Percentiles rank a stretch among this genome's conserved stretches.
Evolutionary conservation across 2,113 vertebrate genomes (phyloP).

Genomic region (Pseudopipra pipra): DNA sequence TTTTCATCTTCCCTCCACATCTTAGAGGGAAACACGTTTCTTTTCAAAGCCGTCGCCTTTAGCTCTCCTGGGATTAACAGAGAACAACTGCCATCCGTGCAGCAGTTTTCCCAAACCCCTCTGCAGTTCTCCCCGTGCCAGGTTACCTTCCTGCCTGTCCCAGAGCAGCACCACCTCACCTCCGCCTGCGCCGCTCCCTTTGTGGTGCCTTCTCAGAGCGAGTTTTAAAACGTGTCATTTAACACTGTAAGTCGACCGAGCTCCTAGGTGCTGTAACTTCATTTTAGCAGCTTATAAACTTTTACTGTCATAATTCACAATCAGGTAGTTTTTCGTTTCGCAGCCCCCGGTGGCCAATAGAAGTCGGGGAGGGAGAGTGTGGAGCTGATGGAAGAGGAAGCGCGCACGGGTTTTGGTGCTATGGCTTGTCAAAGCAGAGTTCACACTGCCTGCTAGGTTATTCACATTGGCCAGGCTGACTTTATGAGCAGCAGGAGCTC

Average conservation of each 20-base stretch:
- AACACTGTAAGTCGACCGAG: conserved; percentile 61
- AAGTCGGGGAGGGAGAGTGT: background rate
- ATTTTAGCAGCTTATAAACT: conserved; percentile 79
- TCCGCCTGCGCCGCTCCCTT: background rate
- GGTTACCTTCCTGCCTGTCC: background rate
- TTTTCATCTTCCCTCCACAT: background rate
- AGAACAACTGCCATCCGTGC: background rate
- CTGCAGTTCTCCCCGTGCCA: background rate
- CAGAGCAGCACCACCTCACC: background rate
- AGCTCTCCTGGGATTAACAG: background rate
- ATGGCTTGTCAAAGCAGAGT: background rate
- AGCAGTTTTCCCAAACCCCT: background rate
- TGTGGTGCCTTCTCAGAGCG: background rate
- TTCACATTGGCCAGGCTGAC: background rate
- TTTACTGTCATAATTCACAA: conserved; percentile 75
- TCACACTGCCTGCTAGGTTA: background rate
- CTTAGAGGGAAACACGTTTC: background rate
- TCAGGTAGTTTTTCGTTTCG: conserved; percentile 66
- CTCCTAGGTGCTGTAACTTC: conserved; percentile 74
- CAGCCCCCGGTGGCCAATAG: conserved; percentile 41
- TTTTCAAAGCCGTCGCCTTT: background rate
- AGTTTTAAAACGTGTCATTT: conserved; percentile 68
- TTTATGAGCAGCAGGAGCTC: background rate
- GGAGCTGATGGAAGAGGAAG: background rate
- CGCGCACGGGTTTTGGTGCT: background rate